A percentile compares a stretch with the other conserved stretches of the same genome.
Evolutionary conservation across 2,797 vertebrate genomes (phyloP).

Genomic region (Anguilla obscura): DNA sequence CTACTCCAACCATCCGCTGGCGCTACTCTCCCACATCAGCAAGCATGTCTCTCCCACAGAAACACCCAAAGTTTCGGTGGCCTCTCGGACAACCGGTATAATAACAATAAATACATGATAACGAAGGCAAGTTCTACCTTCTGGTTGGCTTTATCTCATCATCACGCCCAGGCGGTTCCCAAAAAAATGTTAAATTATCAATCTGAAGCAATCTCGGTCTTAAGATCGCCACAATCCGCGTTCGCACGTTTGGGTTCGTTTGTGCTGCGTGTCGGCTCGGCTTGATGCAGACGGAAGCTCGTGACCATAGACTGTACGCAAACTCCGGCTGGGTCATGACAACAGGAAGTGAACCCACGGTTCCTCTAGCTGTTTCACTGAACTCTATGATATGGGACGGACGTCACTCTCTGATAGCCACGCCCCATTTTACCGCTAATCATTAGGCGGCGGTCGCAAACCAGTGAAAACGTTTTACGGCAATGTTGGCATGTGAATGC

Average conservation of each 20-base stretch:
- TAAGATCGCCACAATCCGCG: neutral
- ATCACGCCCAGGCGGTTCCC: constrained; percentile 11
- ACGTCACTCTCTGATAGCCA: no score
- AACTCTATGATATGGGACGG: no score
- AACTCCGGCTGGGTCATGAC: constrained; percentile 52
- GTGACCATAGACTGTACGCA: neutral
- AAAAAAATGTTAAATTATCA: neutral
- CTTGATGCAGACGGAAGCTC: constrained; percentile 42
- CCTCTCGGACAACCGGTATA: neutral
- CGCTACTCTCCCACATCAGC: constrained; percentile 27
- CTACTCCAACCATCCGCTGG: constrained; percentile 43
- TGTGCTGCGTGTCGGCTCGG: constrained; percentile 65
- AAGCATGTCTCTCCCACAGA: constrained; percentile 2
- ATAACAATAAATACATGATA: neutral
- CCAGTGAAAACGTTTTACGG: neutral
- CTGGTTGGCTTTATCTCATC: constrained; percentile 12
- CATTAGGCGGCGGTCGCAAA: no score
- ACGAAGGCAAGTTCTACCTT: constrained; percentile 40
- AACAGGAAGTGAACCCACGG: constrained; percentile 56
- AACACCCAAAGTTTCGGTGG: constrained; percentile 21
- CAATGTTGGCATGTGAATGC: neutral
- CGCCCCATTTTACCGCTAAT: neutral
- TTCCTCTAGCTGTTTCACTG: no score
- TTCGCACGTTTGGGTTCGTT: neutral
- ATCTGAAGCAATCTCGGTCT: neutral